A percentile compares a stretch with the other conserved stretches of the same genome.
Evolutionary conservation across 2,113 vertebrate genomes (phyloP).

Genomic region (Upupa epops): DNA sequence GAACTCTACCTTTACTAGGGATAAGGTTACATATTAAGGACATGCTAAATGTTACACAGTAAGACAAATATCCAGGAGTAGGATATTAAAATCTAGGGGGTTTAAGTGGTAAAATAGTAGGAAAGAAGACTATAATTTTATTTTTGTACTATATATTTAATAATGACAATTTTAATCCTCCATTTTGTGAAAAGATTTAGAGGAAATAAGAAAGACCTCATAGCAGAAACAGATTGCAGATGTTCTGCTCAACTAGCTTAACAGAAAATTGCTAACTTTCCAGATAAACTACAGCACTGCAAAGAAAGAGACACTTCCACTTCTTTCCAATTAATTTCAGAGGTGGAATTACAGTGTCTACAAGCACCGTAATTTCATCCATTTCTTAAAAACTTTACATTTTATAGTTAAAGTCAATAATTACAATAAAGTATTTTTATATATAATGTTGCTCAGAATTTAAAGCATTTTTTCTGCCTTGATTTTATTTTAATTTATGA

Average conservation of each 20-base stretch:
- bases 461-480: not conserved
- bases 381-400: not conserved
- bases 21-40: not conserved
- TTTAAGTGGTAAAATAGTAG: not conserved
- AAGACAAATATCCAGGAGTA: not conserved
- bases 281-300: not conserved
- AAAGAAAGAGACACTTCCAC: not conserved
- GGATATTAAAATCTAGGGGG: not conserved
- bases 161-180: not conserved
- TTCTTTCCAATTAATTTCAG: not conserved
- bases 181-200: not conserved
- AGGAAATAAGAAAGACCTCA: not conserved
- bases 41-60: not conserved
- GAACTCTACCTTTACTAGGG: not conserved
- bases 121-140: not conserved
- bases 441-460: not conserved
- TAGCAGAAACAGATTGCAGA: not conserved
- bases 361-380: not conserved
- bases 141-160: not conserved
- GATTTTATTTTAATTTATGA: not conserved
- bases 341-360: not conserved
- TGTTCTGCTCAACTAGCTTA: not conserved
- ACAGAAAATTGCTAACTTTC: not conserved
- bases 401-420: not conserved
- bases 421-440: not conserved